phyloP scores from a whole-genome alignment of 2,888 invertebrate species.

The Acleris cristana region DNA sequence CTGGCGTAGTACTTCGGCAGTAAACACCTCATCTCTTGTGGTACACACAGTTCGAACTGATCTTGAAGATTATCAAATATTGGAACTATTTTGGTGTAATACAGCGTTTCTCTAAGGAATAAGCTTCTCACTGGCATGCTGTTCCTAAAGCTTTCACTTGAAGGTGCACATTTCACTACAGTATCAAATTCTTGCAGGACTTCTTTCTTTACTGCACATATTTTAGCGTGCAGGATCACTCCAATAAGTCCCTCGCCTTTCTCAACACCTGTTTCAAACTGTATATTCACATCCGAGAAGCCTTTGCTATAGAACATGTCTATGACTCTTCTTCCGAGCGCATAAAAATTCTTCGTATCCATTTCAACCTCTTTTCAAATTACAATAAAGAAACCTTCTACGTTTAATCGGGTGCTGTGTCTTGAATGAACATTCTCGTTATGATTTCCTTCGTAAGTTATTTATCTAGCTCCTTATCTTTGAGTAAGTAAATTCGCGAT shows the following conservation, averaged over 20 bases:
- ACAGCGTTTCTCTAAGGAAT: slow-evolving; percentile 25
- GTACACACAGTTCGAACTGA: slow-evolving; percentile 35
- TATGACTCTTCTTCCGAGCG: slow-evolving; percentile 31
- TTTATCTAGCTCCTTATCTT: slow-evolving; percentile 13
- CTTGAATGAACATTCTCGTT: background rate
- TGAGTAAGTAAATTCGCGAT: background rate
- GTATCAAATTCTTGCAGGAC: slow-evolving; percentile 10
- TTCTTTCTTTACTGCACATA: slow-evolving; percentile 16
- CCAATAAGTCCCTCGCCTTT: slow-evolving; percentile 14
- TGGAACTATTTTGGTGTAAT: slow-evolving; percentile 31
- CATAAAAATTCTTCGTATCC: slow-evolving; percentile 23
- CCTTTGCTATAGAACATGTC: slow-evolving; percentile 30
- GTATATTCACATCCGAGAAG: slow-evolving; percentile 28
- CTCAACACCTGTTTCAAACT: slow-evolving; percentile 19
- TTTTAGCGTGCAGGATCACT: slow-evolving; percentile 22
- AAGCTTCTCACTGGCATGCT: slow-evolving; percentile 19
- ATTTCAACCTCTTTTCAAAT: slow-evolving; percentile 6
- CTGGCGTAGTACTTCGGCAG: slow-evolving; percentile 26
- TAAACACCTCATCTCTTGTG: slow-evolving; percentile 31
- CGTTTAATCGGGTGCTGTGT: background rate
- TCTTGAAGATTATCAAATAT: slow-evolving; percentile 33
- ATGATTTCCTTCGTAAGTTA: background rate
- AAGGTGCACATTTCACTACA: slow-evolving; percentile 23
- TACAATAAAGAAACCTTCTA: background rate
- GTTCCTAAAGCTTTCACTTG: slow-evolving; percentile 4